These are phyloP conservation scores for Misgurnus mizolepis DNA, from an alignment of 2,113 vertebrate genomes.

Conservation along the genomic window DNA sequence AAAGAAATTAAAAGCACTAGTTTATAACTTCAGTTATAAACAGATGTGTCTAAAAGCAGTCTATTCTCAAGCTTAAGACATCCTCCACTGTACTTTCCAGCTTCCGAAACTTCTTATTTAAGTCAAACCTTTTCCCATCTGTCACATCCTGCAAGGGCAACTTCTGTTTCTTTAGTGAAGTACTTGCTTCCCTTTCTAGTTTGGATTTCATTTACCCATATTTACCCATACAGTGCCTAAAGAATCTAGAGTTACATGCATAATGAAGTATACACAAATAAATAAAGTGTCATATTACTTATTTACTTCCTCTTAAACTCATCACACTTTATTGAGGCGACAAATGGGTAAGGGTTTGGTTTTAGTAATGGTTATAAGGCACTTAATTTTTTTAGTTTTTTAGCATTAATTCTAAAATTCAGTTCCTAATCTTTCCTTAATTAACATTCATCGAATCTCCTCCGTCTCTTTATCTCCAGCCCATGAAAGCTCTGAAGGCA, in stretches of 20 bases:
- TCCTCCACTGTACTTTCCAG: neutral
- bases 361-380: no score
- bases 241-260: constrained; percentile 10
- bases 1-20: no score
- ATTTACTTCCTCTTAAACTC: neutral
- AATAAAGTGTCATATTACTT: neutral
- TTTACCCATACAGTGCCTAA: neutral
- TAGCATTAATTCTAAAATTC: no score
- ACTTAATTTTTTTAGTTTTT: no score
- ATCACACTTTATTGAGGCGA: no score
- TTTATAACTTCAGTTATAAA: neutral
- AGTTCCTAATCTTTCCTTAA: neutral
- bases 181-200: constrained; percentile 33
- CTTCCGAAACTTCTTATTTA: neutral
- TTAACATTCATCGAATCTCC: neutral
- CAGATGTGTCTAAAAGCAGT: neutral
- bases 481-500: constrained; percentile 75
- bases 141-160: constrained; percentile 19
- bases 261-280: neutral
- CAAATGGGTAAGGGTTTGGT: no score
- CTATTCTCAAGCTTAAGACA: neutral
- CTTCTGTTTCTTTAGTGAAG: constrained; percentile 44
- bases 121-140: neutral
- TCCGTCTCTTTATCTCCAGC: constrained; percentile 56
- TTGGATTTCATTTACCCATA: neutral